These are phyloP conservation scores for Cynocephalus volans DNA, from an alignment of 2,113 vertebrate species.

Conservation along the genomic window DNA sequence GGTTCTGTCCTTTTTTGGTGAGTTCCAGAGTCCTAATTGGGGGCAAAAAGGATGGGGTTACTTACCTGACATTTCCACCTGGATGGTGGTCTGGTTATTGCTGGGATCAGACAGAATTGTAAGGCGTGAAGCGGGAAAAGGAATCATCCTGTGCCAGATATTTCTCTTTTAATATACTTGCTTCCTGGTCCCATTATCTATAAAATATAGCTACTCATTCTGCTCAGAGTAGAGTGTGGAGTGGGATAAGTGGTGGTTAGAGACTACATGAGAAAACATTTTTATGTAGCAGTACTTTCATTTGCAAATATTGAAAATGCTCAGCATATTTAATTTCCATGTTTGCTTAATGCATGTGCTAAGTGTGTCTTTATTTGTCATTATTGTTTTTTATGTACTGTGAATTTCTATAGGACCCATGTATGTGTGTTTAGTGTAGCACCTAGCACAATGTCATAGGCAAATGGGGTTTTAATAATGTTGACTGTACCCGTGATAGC, in stretches of 20 bases:
- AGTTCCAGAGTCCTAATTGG: not conserved
- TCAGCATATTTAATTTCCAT: not conserved
- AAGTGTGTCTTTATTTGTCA: not conserved
- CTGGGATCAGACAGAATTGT: not conserved
- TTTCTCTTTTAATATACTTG: not conserved
- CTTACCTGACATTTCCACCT: not conserved
- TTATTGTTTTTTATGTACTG: not conserved
- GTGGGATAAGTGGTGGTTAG: not conserved
- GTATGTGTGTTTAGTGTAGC: not conserved
- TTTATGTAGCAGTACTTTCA: rapidly evolving
- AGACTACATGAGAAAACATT: not conserved
- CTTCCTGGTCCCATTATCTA: not conserved
- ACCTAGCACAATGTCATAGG: not conserved
- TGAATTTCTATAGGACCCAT: not conserved
- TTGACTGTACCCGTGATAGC: not conserved
- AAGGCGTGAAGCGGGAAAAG: not conserved
- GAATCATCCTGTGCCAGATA: not conserved
- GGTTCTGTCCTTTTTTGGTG: not conserved
- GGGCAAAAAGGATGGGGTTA: not conserved
- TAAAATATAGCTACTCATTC: not conserved
- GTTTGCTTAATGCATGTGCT: not conserved
- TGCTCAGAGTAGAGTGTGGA: not conserved
- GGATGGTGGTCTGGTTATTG: not conserved
- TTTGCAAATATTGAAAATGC: too few species aligned
- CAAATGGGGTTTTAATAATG: not conserved